Base-by-base conservation (phyloP, 2,888 invertebrate genomes). In the Bedellia somnulentella region DNA sequence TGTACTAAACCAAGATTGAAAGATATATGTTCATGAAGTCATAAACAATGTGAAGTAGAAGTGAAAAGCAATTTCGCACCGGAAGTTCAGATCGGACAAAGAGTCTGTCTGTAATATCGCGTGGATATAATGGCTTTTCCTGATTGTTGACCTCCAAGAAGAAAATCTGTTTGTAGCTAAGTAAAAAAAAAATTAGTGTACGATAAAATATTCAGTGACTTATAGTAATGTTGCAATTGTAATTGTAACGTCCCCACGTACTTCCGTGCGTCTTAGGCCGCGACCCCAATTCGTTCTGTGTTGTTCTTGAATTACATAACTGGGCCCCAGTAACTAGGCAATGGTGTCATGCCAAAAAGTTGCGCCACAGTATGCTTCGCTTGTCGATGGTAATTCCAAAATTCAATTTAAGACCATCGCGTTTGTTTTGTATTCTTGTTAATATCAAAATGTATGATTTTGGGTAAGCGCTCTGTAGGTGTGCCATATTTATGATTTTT, bases 261-360 rank as follows among this genome's bases (percentile, higher is more conserved):
- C 52, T 61, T 52, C 57, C 59, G 52, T 53, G 45, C 45, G 40
- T 37, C 37, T 38, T 35, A 51, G 56, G 49, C 51, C 52, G 55
- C 60, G 70, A 59, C 73, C 73, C 60, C 68, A 59, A 61, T 75
- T 62, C 57, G 47, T 46, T 50, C 43, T 50, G 47, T 51, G 67
- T 68, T 70, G 60, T 67, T 67, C 61, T 64, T 52, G 45, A 45
- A 49, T 75, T 75, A 73, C 70, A 73, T 75, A 73, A 73, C 54
- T 56, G 47, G 53, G 56, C 62, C 60, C 58, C 58, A 62, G 58
- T 46, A 75, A 68, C 68, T 73, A 73, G 75, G 75, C 67, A 73
- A 75, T 61, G 66, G 71, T 75, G 75, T 73, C 73, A 71, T 57
- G 55, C 56, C 61, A 57, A 67, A 70, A 64, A 58, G 60, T 75